Evolutionary conservation across 2,888 invertebrate genomes (phyloP).

Genomic region (Frankliniella fusca): DNA sequence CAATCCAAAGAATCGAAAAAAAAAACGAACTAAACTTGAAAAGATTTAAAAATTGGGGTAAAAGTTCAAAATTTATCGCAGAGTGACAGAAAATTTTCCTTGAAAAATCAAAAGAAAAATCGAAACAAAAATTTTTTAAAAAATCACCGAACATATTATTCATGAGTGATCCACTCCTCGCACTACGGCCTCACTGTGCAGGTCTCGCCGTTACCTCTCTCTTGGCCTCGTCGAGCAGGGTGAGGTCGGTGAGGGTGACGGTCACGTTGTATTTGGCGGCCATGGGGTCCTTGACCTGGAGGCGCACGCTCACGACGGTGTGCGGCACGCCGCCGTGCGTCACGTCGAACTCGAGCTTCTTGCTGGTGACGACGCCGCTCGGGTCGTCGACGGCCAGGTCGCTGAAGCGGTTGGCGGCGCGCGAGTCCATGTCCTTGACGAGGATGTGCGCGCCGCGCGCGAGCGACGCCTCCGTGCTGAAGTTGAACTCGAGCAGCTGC

Average conservation of each 20-base stretch:
- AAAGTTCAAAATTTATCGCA: too few relatives aligned
- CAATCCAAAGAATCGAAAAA: too few relatives aligned
- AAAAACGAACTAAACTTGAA: too few relatives aligned
- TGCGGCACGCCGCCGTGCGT: constrained; percentile 10
- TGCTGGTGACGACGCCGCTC: constrained; percentile 7
- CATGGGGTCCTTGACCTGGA: not conserved
- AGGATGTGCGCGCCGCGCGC: not conserved
- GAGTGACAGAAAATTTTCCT: too few relatives aligned
- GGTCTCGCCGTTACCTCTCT: too few relatives aligned
- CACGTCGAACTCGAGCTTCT: constrained; percentile 24
- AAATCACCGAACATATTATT: too few relatives aligned
- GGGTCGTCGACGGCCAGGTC: constrained; percentile 1
- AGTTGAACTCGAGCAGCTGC: constrained; percentile 4
- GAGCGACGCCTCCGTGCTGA: not conserved
- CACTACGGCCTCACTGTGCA: too few relatives aligned
- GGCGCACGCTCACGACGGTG: not conserved
- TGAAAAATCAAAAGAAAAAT: too few relatives aligned
- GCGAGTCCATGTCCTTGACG: constrained; percentile 8
- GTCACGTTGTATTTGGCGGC: not conserved
- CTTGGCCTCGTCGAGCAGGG: not conserved
- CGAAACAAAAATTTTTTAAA: too few relatives aligned
- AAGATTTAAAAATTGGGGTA: too few relatives aligned
- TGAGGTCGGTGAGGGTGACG: not conserved
- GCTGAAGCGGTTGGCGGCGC: constrained; percentile 6
- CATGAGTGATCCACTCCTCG: too few relatives aligned